These are phyloP conservation scores for Malacoctenus gilli DNA, from an alignment of 2,797 vertebrate species.

Conservation along the genomic window DNA sequence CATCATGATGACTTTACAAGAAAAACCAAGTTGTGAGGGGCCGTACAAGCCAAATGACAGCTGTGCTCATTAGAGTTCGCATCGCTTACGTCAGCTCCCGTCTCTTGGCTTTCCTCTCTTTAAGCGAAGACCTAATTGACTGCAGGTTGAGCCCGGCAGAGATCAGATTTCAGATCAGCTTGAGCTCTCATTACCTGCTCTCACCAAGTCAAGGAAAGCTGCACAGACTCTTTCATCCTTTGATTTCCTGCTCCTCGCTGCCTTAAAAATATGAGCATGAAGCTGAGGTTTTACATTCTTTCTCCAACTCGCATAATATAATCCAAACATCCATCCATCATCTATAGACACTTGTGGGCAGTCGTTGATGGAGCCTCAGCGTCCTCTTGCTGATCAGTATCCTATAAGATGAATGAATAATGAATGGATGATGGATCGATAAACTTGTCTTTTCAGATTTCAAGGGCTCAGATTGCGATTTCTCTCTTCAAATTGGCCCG, in stretches of 20 bases:
- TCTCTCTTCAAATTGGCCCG: no score
- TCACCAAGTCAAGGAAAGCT: conserved; percentile 18
- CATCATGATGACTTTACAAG: conserved; percentile 36
- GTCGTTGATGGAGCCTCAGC: not conserved
- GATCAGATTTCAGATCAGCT: conserved; percentile 38
- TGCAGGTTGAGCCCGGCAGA: conserved; percentile 32
- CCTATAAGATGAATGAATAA: no score
- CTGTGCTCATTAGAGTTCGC: conserved; percentile 38
- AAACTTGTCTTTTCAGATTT: no score
- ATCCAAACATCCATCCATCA: no score
- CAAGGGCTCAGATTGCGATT: no score
- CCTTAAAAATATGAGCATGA: not conserved
- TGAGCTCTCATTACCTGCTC: conserved; percentile 22
- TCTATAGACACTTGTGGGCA: no score
- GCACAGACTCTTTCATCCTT: conserved; percentile 8
- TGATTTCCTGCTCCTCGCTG: conserved; percentile 17
- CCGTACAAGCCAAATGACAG: conserved; percentile 36
- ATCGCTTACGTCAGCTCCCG: conserved; percentile 35
- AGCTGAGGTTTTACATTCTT: not conserved
- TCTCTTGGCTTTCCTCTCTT: conserved; percentile 29
- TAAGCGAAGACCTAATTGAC: conserved; percentile 37
- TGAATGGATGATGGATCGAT: no score
- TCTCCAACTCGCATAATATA: not conserved
- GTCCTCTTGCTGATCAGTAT: no score
- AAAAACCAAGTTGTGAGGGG: conserved; percentile 4